Percentiles rank a stretch among this genome's conserved stretches.
These are phyloP conservation scores for Lacanobia oleracea DNA, from an alignment of 2,888 invertebrate genomes.

Conservation along the genomic window DNA sequence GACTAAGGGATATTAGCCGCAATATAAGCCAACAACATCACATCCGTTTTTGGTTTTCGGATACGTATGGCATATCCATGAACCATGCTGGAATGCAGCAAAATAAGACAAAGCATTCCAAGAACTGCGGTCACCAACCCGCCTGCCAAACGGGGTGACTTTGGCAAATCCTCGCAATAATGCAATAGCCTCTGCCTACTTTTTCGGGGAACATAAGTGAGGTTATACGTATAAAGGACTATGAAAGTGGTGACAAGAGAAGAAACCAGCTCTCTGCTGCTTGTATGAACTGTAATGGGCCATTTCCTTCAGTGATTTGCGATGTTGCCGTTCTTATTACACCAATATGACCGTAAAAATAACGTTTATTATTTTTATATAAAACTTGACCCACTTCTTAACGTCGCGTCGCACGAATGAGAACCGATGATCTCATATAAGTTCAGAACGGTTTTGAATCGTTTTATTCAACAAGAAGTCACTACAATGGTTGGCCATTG, in stretches of 20 bases:
- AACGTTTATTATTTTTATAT: conserved; percentile 26
- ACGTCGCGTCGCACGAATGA: conserved; percentile 23
- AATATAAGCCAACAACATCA: no score
- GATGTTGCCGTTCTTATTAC: conserved; percentile 23
- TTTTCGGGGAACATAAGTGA: neutral
- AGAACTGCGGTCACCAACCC: no score
- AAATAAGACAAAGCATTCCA: no score
- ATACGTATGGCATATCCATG: no score
- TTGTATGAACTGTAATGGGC: conserved; percentile 9
- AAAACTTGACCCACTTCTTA: conserved; percentile 37
- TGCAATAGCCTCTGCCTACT: neutral
- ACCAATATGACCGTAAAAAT: conserved; percentile 18
- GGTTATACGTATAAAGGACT: neutral
- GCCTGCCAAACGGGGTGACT: no score
- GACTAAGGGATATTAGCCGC: no score
- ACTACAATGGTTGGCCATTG: conserved; percentile 60
- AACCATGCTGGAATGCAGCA: no score
- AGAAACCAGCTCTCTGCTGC: neutral
- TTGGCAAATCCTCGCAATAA: no score
- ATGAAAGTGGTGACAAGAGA: neutral
- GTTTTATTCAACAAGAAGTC: conserved; percentile 45
- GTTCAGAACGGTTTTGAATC: conserved; percentile 40
- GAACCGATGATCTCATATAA: conserved; percentile 51
- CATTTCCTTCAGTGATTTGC: conserved; percentile 14
- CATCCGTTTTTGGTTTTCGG: no score